phyloP scores from a whole-genome alignment of 1,140 invertebrate species.

The Pseudoatta argentina region DNA sequence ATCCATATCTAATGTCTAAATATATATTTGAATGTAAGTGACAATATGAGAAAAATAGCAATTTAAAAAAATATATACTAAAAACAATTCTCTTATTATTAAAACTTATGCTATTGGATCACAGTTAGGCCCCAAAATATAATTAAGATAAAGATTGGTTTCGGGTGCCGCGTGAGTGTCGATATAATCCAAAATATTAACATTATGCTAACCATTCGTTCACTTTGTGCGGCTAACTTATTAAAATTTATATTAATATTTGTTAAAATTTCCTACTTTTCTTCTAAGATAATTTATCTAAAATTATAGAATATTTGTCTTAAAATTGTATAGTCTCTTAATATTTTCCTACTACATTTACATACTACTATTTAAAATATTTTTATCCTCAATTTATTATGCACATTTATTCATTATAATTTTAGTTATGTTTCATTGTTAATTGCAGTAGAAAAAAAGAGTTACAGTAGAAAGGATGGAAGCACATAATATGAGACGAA shows the following conservation, averaged over 20 bases:
- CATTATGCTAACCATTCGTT: constrained; percentile 62
- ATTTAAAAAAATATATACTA: neutral
- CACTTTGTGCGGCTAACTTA: constrained; percentile 8
- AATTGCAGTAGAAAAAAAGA: constrained; percentile 24
- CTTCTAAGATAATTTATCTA: neutral
- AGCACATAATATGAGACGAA: constrained; percentile 23
- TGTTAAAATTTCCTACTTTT: constrained; percentile 8
- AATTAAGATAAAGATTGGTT: constrained; percentile 1
- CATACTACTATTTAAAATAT: neutral
- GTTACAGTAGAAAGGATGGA: constrained; percentile 55
- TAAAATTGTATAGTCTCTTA: neutral
- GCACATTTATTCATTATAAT: neutral
- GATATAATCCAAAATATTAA: constrained; percentile 63
- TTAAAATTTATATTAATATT: neutral
- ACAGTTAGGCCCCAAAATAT: constrained; percentile 24
- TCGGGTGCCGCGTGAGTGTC: constrained; percentile 49
- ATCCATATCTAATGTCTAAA: neutral
- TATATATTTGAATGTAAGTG: neutral
- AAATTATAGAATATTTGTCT: neutral
- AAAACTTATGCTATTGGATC: constrained; percentile 41
- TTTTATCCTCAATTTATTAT: neutral
- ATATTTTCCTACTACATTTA: neutral
- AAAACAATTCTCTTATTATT: constrained; percentile 34
- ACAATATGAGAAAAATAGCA: neutral
- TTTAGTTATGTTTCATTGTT: neutral